phyloP scores from a whole-genome alignment of 1,140 invertebrate species.

The Tachypleus tridentatus region DNA sequence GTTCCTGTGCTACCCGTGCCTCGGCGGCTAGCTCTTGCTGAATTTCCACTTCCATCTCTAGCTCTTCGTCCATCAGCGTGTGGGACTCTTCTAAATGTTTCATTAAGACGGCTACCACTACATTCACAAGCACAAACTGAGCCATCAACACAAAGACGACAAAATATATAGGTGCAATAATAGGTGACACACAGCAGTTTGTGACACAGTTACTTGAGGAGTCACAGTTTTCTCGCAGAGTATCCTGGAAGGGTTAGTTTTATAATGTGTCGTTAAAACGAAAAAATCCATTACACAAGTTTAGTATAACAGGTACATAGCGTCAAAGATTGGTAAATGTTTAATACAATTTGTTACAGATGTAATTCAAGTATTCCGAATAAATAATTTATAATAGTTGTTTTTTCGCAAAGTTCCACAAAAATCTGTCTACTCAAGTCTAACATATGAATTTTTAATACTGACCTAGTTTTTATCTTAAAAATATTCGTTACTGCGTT shows the following conservation, averaged over 20 bases:
- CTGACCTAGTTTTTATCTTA: too few species aligned
- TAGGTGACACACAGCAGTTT: conserved; percentile 93
- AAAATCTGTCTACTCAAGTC: too few species aligned
- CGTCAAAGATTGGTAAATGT: too few species aligned
- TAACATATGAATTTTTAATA: too few species aligned
- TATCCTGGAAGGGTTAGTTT: conserved; percentile 48
- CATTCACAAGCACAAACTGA: conserved; percentile 99
- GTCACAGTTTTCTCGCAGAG: conserved; percentile 89
- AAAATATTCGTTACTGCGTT: too few species aligned
- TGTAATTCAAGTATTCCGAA: too few species aligned
- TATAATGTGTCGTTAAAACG: too few species aligned
- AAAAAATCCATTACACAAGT: too few species aligned
- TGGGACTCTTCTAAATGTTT: conserved; percentile 98
- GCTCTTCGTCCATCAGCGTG: conserved; percentile 83
- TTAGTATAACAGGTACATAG: too few species aligned
- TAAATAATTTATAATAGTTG: too few species aligned
- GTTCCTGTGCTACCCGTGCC: neutral
- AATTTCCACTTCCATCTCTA: conserved; percentile 61
- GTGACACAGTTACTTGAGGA: conserved; percentile 77
- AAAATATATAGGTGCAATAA: conserved; percentile 98
- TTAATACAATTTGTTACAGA: too few species aligned
- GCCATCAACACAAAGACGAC: conserved; percentile 99
- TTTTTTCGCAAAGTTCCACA: too few species aligned
- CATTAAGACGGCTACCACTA: conserved; percentile 98
- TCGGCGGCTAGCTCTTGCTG: conserved; percentile 59